phyloP scores from a whole-genome alignment of 2,888 invertebrate genomes.

The Platycheirus rosarum region DNA sequence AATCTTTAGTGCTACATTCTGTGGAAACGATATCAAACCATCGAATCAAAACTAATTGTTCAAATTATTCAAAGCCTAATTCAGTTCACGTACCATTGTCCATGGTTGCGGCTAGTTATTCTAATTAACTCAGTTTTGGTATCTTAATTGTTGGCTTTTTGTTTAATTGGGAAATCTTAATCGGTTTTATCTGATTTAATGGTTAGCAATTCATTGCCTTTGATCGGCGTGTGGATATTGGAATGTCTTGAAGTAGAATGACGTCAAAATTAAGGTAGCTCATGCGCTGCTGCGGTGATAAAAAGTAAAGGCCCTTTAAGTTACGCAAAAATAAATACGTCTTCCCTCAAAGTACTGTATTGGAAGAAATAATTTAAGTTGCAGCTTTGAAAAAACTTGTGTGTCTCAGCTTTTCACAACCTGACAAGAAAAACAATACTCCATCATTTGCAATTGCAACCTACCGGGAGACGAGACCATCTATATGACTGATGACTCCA shows the following conservation, averaged over 20 bases:
- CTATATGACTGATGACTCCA: constrained; percentile 60
- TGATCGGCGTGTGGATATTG: constrained; percentile 4
- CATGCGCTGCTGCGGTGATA: not conserved
- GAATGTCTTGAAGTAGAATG: constrained; percentile 13
- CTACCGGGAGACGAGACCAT: constrained; percentile 28
- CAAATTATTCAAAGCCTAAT: constrained; percentile 27
- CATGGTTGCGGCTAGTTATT: constrained; percentile 27
- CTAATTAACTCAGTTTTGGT: constrained; percentile 39
- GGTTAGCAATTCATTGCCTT: constrained; percentile 32
- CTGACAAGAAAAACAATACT: constrained; percentile 48
- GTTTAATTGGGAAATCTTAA: constrained; percentile 38
- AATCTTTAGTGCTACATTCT: constrained; percentile 1
- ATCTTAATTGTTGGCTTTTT: constrained; percentile 52
- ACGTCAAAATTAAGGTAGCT: constrained; percentile 55
- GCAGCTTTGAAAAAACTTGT: not conserved
- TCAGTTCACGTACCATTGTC: constrained; percentile 22
- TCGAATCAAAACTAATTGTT: constrained; percentile 38
- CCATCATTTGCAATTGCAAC: constrained; percentile 52
- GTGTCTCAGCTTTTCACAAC: constrained; percentile 23
- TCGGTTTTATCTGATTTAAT: constrained; percentile 50
- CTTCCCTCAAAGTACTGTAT: not conserved
- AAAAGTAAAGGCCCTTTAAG: constrained; percentile 9
- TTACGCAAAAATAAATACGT: constrained; percentile 2
- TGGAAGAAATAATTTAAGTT: not conserved
- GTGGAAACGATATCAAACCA: constrained; percentile 1